A percentile compares a stretch with the other conserved stretches of the same genome.
Evolutionary conservation across 2,113 vertebrate species (phyloP).

Genomic region (Campylomormyrus numenius): DNA sequence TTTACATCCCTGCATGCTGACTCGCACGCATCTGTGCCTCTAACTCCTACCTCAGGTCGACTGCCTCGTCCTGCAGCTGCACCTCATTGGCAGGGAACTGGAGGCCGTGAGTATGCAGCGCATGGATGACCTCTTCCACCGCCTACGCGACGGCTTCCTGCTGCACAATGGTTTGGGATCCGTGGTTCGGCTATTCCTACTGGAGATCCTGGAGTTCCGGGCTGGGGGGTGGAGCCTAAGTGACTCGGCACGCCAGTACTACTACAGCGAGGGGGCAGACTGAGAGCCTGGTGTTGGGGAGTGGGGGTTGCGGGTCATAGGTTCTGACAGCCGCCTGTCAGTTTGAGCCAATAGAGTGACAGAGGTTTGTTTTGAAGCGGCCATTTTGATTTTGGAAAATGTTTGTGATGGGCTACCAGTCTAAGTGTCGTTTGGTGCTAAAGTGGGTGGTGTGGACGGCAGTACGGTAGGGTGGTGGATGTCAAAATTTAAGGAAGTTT

Average conservation of each 20-base stretch:
- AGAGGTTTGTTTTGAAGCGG: not conserved
- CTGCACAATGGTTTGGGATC: slow-evolving; percentile 76
- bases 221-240: slow-evolving; percentile 88
- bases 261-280: slow-evolving; percentile 84
- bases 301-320: not conserved
- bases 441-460: not conserved
- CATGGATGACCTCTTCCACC: slow-evolving; percentile 91
- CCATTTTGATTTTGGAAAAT: not conserved
- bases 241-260: slow-evolving; percentile 80
- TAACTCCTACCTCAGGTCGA: slow-evolving; percentile 73
- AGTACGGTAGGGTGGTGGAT: not conserved
- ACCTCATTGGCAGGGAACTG: slow-evolving; percentile 88
- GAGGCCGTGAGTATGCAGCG: slow-evolving; percentile 77
- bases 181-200: slow-evolving; percentile 80
- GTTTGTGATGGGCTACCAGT: not conserved
- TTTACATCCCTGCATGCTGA: not conserved
- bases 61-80: slow-evolving; percentile 89
- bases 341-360: not conserved
- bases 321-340: not conserved
- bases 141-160: slow-evolving; percentile 87
- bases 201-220: slow-evolving; percentile 92
- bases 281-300: slow-evolving; percentile 32
- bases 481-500: not conserved
- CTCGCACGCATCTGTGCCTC: not conserved
- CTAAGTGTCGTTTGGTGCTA: not conserved